These are phyloP conservation scores for Agrochola lota DNA, from an alignment of 2,888 invertebrate genomes.

Conservation along the genomic window DNA sequence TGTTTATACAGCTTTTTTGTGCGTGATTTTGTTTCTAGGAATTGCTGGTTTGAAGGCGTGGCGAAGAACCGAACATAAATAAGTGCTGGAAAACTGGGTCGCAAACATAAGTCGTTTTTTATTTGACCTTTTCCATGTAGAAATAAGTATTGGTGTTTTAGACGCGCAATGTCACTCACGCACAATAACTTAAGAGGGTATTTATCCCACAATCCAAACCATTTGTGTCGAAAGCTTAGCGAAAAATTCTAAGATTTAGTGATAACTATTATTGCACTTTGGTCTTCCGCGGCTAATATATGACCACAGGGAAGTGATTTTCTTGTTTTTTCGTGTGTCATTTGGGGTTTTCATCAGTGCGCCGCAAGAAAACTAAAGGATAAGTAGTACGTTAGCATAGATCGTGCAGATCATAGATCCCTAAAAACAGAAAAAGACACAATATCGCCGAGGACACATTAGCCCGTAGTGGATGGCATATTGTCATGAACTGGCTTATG, in stretches of 20 bases:
- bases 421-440: not conserved
- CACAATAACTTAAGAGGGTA: not conserved
- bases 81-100: not conserved
- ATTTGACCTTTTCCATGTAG: not conserved
- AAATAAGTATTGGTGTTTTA: not conserved
- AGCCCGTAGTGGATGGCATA: not conserved
- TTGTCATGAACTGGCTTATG: not conserved
- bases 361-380: not conserved
- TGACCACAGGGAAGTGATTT: not conserved
- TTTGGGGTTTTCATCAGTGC: not conserved
- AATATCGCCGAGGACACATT: not conserved
- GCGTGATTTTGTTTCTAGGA: conserved; percentile 35
- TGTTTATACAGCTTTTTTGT: conserved; percentile 14
- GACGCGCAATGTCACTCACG: not conserved
- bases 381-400: not conserved
- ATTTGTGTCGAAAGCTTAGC: not conserved
- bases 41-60: conserved; percentile 18
- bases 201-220: no score
- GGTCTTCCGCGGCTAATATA: not conserved
- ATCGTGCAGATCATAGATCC: not conserved
- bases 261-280: not conserved
- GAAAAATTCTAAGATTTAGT: not conserved
- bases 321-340: not conserved
- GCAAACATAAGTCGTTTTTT: not conserved
- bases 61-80: not conserved